Base-by-base conservation (phyloP, 1,140 invertebrate genomes). In the Harpegnathos saltator region DNA sequence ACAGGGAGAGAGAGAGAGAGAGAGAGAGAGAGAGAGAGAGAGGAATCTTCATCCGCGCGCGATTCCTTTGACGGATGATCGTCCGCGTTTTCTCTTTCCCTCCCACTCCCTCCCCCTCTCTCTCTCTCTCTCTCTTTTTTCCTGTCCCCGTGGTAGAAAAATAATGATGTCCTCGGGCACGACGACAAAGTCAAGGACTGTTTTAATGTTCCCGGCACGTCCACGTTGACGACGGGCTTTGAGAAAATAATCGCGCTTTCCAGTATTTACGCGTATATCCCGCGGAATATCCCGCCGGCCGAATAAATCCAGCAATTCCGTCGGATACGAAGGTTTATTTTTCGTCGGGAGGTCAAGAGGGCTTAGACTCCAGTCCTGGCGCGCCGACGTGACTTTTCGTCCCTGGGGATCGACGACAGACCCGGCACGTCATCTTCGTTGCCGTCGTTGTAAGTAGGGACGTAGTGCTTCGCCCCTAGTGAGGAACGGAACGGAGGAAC, bases 231-330 rank as follows among this genome's bases (percentile, higher is more conserved):
- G 84, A 89, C 89, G 68, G 58, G 48, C 82, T 68, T 83, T 88
- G 87, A 83, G 71, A 92, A 91, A 91, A 90, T 91, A 90, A 90
- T 89, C 85, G 85, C 73, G 72, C 73, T 91, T 90, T 91, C 61
- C 83, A 69, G 77, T 92, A 90, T 92, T 92, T 91, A 92, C 88
- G 84, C 81, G 83, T 78, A 85, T 78, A 85, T 81, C 77, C 58
- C 62, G 65, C 19, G 69, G 58, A 83, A 89, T 82, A 86, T 85
- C 85, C 69, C 83, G 85, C 77, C 78, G 71, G 65, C 63, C 77
- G 56, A 73, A 82, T 77, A 89, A 91, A 89, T 89, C 85, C 84
- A 84, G 73, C 77, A 77, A 83, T 62, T 56, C 29, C 44, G 58
- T 24, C 61, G 54, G 38, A 33, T n/a, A 63, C 61, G 73, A 77